These are phyloP conservation scores for Halocynthia roretzi DNA, from an alignment of 23 tunicate species.

Conservation along the genomic window DNA sequence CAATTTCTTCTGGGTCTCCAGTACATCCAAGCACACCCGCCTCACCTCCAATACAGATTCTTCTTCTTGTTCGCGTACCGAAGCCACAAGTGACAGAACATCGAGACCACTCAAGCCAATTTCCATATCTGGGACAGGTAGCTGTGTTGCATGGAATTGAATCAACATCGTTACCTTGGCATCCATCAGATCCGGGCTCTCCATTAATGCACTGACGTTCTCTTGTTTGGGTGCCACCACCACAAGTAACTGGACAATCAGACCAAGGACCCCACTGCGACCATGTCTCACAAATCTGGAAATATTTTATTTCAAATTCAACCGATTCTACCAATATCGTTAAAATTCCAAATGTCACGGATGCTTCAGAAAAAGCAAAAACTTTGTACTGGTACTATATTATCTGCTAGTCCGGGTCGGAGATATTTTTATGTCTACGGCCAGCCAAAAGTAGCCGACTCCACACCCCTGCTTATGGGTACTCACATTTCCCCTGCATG, in stretches of 20 bases:
- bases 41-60: slow-evolving; percentile 58
- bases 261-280: slow-evolving; percentile 32
- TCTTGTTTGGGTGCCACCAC: slow-evolving; percentile 36
- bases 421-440: too few species aligned
- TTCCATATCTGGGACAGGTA: slow-evolving; percentile 15
- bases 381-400: too few species aligned
- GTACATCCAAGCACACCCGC: slow-evolving; percentile 61
- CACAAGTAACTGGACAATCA: slow-evolving; percentile 26
- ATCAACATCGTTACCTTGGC: slow-evolving; percentile 29
- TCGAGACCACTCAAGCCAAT: slow-evolving; percentile 45
- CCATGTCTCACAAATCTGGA: slow-evolving; percentile 21
- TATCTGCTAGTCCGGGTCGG: too few species aligned
- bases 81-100: slow-evolving; percentile 52
- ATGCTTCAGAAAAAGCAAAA: too few species aligned
- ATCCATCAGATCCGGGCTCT: slow-evolving; percentile 48
- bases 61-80: slow-evolving; percentile 32
- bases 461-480: too few species aligned
- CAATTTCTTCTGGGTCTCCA: slow-evolving; percentile 30
- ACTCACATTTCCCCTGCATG: slow-evolving; percentile 44
- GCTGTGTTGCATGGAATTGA: slow-evolving; percentile 11
- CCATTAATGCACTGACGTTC: slow-evolving; percentile 59
- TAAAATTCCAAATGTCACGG: too few species aligned
- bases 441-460: too few species aligned
- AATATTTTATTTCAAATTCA: background rate
- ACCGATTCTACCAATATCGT: background rate